These are phyloP conservation scores for Stichodactyla mertensii DNA, from an alignment of 64 coral and sea anemone species.

Conservation along the genomic window DNA sequence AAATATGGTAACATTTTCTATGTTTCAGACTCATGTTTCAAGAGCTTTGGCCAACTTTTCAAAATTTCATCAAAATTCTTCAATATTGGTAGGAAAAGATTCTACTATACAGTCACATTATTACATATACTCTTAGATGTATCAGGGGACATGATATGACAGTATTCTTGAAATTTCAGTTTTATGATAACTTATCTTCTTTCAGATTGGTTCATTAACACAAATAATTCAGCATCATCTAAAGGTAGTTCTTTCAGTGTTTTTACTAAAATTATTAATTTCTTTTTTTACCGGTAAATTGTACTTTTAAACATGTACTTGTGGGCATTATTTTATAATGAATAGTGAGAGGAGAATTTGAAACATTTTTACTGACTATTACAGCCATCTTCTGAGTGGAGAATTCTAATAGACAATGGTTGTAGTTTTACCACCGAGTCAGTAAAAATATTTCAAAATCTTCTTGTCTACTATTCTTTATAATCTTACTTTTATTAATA, in stretches of 20 bases:
- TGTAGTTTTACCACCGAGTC: too few species aligned
- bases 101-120: not conserved
- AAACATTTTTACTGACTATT: too few species aligned
- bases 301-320: too few species aligned
- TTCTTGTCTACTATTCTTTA: too few species aligned
- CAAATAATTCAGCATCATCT: slow-evolving; percentile 39
- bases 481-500: too few species aligned
- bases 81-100: slow-evolving; percentile 37
- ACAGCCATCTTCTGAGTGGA: too few species aligned
- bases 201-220: slow-evolving; percentile 44
- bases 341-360: too few species aligned
- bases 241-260: slow-evolving; percentile 3
- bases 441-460: too few species aligned
- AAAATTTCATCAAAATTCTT: slow-evolving; percentile 60
- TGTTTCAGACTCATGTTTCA: slow-evolving; percentile 44
- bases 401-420: too few species aligned
- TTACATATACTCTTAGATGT: not conserved
- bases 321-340: too few species aligned
- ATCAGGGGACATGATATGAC: not conserved
- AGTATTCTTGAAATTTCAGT: not conserved
- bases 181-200: not conserved
- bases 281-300: too few species aligned
- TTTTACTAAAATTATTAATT: too few species aligned
- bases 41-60: slow-evolving; percentile 65
- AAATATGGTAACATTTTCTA: not conserved